These are phyloP conservation scores for Triplophysa dalaica DNA, from an alignment of 2,113 vertebrate genomes.

Conservation along the genomic window DNA sequence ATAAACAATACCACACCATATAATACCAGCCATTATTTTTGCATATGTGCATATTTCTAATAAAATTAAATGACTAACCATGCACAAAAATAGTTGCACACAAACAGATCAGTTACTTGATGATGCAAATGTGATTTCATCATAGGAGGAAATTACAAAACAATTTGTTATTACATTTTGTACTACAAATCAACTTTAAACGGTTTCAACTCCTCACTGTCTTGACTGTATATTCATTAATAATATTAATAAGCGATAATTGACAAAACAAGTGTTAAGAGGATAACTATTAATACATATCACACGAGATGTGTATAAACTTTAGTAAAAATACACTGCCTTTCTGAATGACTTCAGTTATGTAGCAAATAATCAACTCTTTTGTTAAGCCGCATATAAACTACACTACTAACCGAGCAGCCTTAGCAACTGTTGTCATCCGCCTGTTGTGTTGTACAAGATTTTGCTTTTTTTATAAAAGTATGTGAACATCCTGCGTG, in stretches of 20 bases:
- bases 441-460: neutral
- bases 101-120: neutral
- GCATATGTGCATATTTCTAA: neutral
- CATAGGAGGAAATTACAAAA: neutral
- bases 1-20: too few species aligned
- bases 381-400: neutral
- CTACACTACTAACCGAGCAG: neutral
- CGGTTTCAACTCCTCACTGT: neutral
- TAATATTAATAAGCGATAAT: neutral
- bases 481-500: neutral
- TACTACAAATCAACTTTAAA: neutral
- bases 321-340: neutral
- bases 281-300: neutral
- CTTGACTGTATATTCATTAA: neutral
- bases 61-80: neutral
- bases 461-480: neutral
- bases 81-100: neutral
- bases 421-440: neutral
- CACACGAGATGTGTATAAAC: neutral
- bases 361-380: neutral
- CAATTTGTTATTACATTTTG: neutral
- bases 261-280: neutral
- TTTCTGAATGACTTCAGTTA: neutral
- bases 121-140: neutral
- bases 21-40: too few species aligned